Conservation (phyloP, 2,888 invertebrate species). For the Ophioninae sp. region DNA sequence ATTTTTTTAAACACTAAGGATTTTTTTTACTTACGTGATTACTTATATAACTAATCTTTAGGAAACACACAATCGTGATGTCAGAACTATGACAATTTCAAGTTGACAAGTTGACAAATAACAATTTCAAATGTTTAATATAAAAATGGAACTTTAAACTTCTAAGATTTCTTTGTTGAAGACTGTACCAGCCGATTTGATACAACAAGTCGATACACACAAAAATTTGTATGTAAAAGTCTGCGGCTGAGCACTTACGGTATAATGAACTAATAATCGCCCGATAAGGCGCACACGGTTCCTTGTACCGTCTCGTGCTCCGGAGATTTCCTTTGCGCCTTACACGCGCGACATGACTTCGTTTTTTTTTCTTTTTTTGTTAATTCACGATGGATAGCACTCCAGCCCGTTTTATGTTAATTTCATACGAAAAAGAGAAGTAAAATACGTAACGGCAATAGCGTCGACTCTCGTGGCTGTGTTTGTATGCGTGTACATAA, state of each 20-base stretch:
- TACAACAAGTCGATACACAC: constrained; percentile 30
- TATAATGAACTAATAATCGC: constrained; percentile 58
- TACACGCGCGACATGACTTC: constrained; percentile 36
- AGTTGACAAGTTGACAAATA: too few relatives aligned
- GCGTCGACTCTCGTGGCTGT: constrained; percentile 6
- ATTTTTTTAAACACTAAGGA: too few relatives aligned
- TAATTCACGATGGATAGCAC: constrained; percentile 25
- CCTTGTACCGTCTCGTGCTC: constrained; percentile 30
- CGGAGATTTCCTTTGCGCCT: constrained; percentile 9
- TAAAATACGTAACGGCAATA: constrained; percentile 31
- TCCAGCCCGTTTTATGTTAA: constrained; percentile 57
- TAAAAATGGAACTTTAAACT: not conserved
- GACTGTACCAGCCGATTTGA: constrained; percentile 5
- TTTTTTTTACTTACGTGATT: too few relatives aligned
- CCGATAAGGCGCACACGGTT: constrained; percentile 36
- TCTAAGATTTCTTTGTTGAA: not conserved
- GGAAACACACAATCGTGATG: too few relatives aligned
- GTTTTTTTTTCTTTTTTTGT: constrained; percentile 5
- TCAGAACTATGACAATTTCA: too few relatives aligned
- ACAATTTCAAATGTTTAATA: too few relatives aligned
- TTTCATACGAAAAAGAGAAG: constrained; percentile 21
- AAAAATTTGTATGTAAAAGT: constrained; percentile 37
- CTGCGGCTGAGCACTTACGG: not conserved
- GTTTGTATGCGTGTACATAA: constrained; percentile 10
- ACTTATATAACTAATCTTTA: too few relatives aligned